Conservation (phyloP, 2,888 invertebrate genomes). For the Phengaris arion region DNA sequence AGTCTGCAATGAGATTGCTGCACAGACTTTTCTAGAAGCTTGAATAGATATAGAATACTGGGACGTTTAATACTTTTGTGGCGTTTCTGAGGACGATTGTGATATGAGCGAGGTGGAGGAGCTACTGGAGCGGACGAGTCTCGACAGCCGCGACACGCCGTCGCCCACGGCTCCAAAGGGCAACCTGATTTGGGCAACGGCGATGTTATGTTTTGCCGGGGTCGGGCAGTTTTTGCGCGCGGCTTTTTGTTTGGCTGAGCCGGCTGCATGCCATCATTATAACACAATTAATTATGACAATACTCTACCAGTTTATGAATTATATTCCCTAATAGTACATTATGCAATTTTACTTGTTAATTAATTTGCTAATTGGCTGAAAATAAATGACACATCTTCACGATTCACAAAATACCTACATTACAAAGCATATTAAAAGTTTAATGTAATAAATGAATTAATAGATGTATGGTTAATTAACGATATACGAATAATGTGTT, state of each 20-base stretch:
- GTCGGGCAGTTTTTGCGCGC: conserved; percentile 64
- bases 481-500: neutral
- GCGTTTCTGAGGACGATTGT: conserved; percentile 47
- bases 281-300: no score
- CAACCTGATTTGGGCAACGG: conserved; percentile 59
- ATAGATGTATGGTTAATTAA: neutral
- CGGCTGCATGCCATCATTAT: conserved; percentile 37
- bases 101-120: conserved; percentile 60
- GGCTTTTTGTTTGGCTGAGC: conserved; percentile 42
- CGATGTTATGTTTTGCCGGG: conserved; percentile 59
- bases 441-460: neutral
- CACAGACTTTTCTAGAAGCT: neutral
- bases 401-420: no score
- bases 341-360: no score
- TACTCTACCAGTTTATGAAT: no score
- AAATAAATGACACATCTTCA: no score
- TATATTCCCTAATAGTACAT: no score
- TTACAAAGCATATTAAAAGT: neutral
- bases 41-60: neutral
- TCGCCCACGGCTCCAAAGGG: conserved; percentile 63
- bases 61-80: conserved; percentile 34
- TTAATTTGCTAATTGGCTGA: no score
- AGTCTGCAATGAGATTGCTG: conserved; percentile 36
- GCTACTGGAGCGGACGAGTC: conserved; percentile 59
- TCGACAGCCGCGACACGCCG: conserved; percentile 65